Base-by-base conservation (phyloP, 1,140 invertebrate species). In the Cylas formicarius region DNA sequence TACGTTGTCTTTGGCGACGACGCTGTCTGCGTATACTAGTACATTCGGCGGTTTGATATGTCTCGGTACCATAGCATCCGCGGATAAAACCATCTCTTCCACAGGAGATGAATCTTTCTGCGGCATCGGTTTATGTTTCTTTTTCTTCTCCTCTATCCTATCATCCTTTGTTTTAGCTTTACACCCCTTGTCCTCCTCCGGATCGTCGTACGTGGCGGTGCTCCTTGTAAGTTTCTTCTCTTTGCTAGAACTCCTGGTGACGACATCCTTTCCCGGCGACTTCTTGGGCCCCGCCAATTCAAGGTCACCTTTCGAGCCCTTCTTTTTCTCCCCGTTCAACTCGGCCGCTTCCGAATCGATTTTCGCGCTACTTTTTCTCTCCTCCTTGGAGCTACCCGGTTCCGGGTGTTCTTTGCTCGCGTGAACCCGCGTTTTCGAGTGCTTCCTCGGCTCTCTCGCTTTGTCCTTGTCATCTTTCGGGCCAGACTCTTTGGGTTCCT, bases 21-120 rank as follows among this genome's bases (percentile, higher is more conserved):
- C 53, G 59, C 83, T 86, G 56, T 90, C 86, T 11, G 84, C 81
- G 66, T 86, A 90, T 21, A 91, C 79, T 17, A 90, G 70, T 45
- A 92, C 74, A 68, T 89, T 90, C 3, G 84, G 83, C 13, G 87
- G 85, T 70, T 88, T 84, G 5, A 57, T 44, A 37, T 44, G 44
- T 36, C 27, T 28, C 3, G 50, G 17, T 8, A 20, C 44, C n/a
- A n/a, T n/a, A n/a, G n/a, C n/a, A n/a, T n/a, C n/a, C n/a, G n/a
- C n/a, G n/a, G n/a, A n/a, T n/a, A n/a, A n/a, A n/a, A n/a, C n/a
- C n/a, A n/a, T n/a, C n/a, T n/a, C n/a, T n/a, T n/a, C n/a, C n/a
- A n/a, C n/a, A n/a, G n/a, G n/a, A n/a, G n/a, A n/a, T n/a, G n/a
- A n/a, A n/a, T n/a, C n/a, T n/a, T n/a, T n/a, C n/a, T n/a, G n/a